Evolutionary conservation across 2,113 vertebrate genomes (phyloP).

Genomic region (Sarotherodon lohbergeri): DNA sequence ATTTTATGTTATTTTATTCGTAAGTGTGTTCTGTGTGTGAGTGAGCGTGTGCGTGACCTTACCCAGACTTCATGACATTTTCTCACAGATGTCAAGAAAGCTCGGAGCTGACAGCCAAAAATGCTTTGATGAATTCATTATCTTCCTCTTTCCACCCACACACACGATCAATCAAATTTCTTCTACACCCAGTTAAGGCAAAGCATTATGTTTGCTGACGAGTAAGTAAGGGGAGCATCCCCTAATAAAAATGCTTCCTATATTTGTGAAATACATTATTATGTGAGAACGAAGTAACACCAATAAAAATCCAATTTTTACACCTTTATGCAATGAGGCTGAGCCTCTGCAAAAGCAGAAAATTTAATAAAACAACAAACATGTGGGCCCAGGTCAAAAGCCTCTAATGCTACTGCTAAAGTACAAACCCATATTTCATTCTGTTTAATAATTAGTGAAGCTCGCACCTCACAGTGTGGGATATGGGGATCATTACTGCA

Average conservation of each 20-base stretch:
- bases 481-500: constrained; percentile 41
- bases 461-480: constrained; percentile 48
- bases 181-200: neutral
- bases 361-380: neutral
- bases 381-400: constrained; percentile 24
- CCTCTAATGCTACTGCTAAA: neutral
- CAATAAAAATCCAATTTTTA: neutral
- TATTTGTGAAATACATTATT: neutral
- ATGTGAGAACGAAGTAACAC: neutral
- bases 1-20: neutral
- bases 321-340: neutral
- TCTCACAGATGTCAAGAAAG: constrained; percentile 55
- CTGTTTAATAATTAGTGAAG: constrained; percentile 55
- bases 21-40: neutral
- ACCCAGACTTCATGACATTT: constrained; percentile 43
- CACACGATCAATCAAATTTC: constrained; percentile 36
- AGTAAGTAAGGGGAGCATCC: neutral
- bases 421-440: constrained; percentile 51
- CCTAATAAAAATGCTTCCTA: neutral
- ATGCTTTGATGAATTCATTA: constrained; percentile 41
- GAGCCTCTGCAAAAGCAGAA: neutral
- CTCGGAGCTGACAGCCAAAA: constrained; percentile 25
- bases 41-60: constrained; percentile 22
- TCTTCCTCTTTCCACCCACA: constrained; percentile 28
- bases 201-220: neutral